These are phyloP conservation scores for Frankliniella intonsa DNA, from an alignment of 2,888 invertebrate species.

Conservation along the genomic window DNA sequence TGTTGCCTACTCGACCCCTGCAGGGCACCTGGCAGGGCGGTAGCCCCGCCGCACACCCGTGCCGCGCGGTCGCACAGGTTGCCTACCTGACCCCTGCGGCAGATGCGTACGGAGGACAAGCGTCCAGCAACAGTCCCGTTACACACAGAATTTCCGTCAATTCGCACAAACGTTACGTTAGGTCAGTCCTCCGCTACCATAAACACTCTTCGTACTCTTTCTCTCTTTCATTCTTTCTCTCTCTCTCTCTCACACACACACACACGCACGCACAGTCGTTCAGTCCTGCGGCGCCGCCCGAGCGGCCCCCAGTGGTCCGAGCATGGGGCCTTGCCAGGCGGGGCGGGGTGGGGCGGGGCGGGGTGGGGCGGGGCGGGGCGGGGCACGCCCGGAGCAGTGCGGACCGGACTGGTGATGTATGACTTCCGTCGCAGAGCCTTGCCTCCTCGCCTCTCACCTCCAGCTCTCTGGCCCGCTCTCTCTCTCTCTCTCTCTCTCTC, in stretches of 20 bases:
- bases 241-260: neutral
- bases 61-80: neutral
- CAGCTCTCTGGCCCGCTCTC: neutral
- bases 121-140: no score
- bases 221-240: neutral
- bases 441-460: neutral
- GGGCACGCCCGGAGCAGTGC: slow-evolving; percentile 18
- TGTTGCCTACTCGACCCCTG: neutral
- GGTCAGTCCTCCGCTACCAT: neutral
- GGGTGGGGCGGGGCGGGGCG: neutral
- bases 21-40: no score
- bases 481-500: neutral
- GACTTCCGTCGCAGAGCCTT: slow-evolving; percentile 15
- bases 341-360: neutral
- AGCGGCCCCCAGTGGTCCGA: neutral
- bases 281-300: slow-evolving; percentile 6
- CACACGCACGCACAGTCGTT: neutral
- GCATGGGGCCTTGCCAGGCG: neutral
- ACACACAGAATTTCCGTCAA: no score
- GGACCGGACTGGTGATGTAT: slow-evolving; percentile 23
- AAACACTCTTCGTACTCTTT: neutral
- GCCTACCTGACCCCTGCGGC: neutral
- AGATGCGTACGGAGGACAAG: no score
- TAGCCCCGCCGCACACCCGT: no score
- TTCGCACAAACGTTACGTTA: neutral